Conservation (phyloP, 1,140 invertebrate species). For the Rhynchophorus ferrugineus region DNA sequence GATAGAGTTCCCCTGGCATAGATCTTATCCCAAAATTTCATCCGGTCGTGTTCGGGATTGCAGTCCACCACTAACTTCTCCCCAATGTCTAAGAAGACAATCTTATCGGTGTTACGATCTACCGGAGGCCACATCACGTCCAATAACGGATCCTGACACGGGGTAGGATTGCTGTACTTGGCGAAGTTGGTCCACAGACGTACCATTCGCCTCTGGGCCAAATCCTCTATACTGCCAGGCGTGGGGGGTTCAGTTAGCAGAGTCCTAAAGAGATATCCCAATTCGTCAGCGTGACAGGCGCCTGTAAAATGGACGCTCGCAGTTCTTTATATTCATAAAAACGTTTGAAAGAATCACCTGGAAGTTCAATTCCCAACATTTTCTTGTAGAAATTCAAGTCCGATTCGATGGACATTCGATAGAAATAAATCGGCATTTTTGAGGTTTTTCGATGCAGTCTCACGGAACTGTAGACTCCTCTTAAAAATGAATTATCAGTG, state of each 20-base stretch:
- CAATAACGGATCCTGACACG: conserved; percentile 33
- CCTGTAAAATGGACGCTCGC: no score
- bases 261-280: conserved; percentile 52
- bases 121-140: conserved; percentile 43
- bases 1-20: conserved; percentile 11
- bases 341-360: conserved; percentile 25
- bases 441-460: conserved; percentile 40
- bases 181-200: conserved; percentile 49
- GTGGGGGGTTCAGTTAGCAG: conserved; percentile 10
- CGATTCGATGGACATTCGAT: conserved; percentile 46
- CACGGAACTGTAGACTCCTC: conserved; percentile 42
- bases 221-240: conserved; percentile 33
- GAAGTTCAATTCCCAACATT: conserved; percentile 14
- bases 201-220: conserved; percentile 42
- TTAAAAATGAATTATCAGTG: conserved; percentile 40
- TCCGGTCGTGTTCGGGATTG: conserved; percentile 38
- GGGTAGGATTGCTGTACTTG: conserved; percentile 44
- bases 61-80: conserved; percentile 24
- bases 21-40: conserved; percentile 38
- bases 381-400: conserved; percentile 47
- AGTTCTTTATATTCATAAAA: conserved; percentile 1
- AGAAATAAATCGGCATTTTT: conserved; percentile 45
- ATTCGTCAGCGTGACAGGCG: conserved; percentile 57
- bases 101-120: conserved; percentile 40
- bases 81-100: conserved; percentile 37